phyloP scores from a whole-genome alignment of 2,888 invertebrate species.

The Schizaphis graminum region DNA sequence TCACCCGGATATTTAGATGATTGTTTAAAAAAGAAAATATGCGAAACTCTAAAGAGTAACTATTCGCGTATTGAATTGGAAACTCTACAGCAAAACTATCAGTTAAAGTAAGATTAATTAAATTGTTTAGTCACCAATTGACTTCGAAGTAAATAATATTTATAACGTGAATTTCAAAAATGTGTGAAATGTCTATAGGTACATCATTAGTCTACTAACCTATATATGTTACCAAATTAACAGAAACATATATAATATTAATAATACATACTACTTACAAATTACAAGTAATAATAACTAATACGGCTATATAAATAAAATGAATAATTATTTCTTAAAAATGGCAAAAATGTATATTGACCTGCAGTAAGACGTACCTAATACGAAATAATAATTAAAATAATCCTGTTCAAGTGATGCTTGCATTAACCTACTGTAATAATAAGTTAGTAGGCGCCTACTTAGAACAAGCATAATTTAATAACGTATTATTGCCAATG shows the following conservation, averaged over 20 bases:
- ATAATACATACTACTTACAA: neutral
- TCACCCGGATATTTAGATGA: conserved; percentile 25
- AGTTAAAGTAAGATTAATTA: conserved; percentile 30
- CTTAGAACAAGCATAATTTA: neutral
- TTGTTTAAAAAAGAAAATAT: conserved; percentile 53
- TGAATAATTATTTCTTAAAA: neutral
- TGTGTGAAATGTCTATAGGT: neutral
- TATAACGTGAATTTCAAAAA: neutral
- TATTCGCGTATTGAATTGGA: conserved; percentile 33
- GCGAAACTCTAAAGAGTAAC: conserved; percentile 47
- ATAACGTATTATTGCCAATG: neutral
- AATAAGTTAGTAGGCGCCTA: neutral
- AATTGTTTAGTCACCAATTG: neutral
- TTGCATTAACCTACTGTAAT: neutral
- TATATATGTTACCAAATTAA: neutral
- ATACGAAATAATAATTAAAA: neutral
- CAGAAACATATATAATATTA: neutral
- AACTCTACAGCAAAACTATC: conserved; percentile 11
- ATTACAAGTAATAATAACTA: neutral
- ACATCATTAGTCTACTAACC: neutral
- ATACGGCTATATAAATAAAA: neutral
- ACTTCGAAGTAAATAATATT: neutral
- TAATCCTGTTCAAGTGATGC: neutral
- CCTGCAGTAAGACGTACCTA: neutral
- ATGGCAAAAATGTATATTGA: neutral